Conservation (phyloP, 1,140 invertebrate genomes). For the Stenopsyche tienmushanensis region DNA sequence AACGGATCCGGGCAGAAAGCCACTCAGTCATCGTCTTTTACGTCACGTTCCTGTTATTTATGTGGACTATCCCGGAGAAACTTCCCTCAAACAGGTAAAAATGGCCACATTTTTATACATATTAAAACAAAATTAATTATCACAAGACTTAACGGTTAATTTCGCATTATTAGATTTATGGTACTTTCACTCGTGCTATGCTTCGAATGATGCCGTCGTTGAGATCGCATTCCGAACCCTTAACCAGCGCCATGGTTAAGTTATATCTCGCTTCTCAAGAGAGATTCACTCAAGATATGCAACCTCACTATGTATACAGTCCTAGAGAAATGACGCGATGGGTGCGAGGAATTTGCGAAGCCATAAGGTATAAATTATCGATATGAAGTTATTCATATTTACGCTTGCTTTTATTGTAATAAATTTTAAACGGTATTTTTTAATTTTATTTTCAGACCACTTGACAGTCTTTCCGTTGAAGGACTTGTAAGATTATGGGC, state of each 20-base stretch:
- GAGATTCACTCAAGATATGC: constrained; percentile 99
- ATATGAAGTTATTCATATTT: neutral
- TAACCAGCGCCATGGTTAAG: constrained; percentile 99
- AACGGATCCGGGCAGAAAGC: constrained; percentile 98
- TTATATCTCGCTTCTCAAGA: constrained; percentile 97
- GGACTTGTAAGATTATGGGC: constrained; percentile 97
- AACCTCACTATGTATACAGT: constrained; percentile 99
- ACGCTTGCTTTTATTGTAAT: neutral
- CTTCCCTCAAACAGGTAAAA: constrained; percentile 87
- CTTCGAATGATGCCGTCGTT: constrained; percentile 87
- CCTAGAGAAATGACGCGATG: constrained; percentile 99
- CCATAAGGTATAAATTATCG: constrained; percentile 67
- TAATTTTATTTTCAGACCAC: constrained; percentile 63
- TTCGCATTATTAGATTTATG: constrained; percentile 78
- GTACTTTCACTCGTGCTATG: constrained; percentile 98
- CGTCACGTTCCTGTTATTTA: constrained; percentile 98
- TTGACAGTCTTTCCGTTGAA: constrained; percentile 89
- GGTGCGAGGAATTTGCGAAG: constrained; percentile 99
- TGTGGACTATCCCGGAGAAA: constrained; percentile 98
- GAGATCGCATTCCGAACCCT: constrained; percentile 89
- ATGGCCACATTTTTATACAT: constrained; percentile 47
- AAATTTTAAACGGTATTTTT: constrained; percentile 1
- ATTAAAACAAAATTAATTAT: constrained; percentile 9
- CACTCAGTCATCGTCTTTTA: constrained; percentile 90
- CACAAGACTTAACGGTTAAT: constrained; percentile 18